Evolutionary conservation across 2,113 vertebrate genomes (phyloP).

Genomic region (Rhodinocichla rosea): DNA sequence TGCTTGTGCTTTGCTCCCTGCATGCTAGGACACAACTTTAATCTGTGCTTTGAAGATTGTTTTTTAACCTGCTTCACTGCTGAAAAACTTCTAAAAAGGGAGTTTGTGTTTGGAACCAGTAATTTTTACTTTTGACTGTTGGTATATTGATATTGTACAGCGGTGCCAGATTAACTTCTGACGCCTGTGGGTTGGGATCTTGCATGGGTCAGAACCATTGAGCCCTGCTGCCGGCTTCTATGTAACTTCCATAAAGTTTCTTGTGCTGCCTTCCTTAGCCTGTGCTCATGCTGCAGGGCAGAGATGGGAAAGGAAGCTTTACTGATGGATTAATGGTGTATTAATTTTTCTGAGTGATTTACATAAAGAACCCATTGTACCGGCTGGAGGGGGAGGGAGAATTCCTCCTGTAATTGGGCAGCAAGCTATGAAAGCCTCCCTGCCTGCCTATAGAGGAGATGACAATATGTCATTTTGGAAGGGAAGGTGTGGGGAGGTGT

Average conservation of each 20-base stretch:
- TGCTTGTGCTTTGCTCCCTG: not conserved
- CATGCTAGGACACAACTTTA: not conserved
- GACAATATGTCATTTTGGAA: not conserved
- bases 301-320: conserved; percentile 5
- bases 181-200: not conserved
- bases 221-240: not conserved
- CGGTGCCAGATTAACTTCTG: not conserved
- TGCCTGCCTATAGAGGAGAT: not conserved
- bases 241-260: not conserved
- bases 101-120: not conserved
- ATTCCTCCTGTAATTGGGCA: conserved; percentile 54
- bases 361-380: conserved; percentile 71
- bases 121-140: not conserved
- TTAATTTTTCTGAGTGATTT: conserved; percentile 68
- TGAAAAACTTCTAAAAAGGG: not conserved
- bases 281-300: accelerated
- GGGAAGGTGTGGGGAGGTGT: not conserved
- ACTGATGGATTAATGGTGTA: conserved; percentile 26
- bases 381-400: conserved; percentile 4
- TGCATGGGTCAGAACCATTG: accelerated
- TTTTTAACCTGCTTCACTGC: not conserved
- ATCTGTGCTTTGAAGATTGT: conserved; percentile 32
- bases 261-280: not conserved
- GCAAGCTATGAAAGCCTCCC: conserved; percentile 38
- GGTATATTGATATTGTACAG: not conserved